These are phyloP conservation scores for Buphagus erythrorhynchus DNA, from an alignment of 2,797 vertebrate species.

Conservation along the genomic window DNA sequence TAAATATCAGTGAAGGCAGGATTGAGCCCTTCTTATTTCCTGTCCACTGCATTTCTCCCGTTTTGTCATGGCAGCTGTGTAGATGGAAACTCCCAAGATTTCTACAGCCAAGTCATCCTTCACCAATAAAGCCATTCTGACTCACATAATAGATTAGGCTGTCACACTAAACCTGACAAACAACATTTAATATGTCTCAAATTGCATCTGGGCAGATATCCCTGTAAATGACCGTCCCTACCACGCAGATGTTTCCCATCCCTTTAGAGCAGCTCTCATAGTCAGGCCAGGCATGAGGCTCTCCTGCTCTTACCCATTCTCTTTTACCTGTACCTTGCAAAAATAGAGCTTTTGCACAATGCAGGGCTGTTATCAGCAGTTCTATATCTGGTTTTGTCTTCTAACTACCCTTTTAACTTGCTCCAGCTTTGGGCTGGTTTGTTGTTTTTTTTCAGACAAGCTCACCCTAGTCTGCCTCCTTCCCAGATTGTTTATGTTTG, in stretches of 20 bases:
- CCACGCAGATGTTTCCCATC: conserved; percentile 13
- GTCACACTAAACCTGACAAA: conserved; percentile 44
- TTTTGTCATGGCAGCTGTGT: conserved; percentile 37
- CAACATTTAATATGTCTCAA: conserved; percentile 2
- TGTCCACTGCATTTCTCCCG: conserved; percentile 19
- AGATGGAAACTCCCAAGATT: conserved; percentile 30
- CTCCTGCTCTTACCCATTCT: neutral
- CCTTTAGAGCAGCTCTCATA: neutral
- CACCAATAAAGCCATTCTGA: conserved; percentile 20
- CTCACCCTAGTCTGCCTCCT: neutral
- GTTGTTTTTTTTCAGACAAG: neutral
- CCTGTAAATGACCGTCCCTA: neutral
- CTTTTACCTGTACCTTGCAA: neutral
- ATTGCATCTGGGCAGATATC: neutral
- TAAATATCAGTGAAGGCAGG: neutral
- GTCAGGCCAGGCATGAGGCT: neutral
- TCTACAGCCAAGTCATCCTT: conserved; percentile 32
- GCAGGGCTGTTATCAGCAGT: neutral
- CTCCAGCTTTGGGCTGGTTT: neutral
- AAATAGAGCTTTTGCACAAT: neutral
- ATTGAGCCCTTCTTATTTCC: conserved; percentile 17
- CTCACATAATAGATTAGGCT: conserved; percentile 29
- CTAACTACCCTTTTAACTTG: conserved; percentile 1
- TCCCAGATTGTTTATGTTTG: conserved; percentile 7
- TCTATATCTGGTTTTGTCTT: neutral